phyloP scores from a whole-genome alignment of 1,140 invertebrate species.

The Ephestia elutella region DNA sequence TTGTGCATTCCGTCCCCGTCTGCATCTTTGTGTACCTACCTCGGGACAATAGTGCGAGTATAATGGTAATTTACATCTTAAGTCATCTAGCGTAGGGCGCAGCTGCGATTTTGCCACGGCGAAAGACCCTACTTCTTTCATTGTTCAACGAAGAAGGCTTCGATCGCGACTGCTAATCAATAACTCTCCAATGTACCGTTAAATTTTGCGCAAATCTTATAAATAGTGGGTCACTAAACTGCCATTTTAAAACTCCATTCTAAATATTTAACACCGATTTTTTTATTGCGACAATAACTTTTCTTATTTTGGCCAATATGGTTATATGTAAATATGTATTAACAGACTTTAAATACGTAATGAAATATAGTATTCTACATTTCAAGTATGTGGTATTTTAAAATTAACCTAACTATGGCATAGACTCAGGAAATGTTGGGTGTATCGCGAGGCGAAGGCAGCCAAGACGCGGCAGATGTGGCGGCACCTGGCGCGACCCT shows the following conservation, averaged over 20 bases:
- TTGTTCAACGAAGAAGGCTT: conserved; percentile 24
- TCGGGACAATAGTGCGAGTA: conserved; percentile 52
- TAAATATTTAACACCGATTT: not conserved
- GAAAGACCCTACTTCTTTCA: conserved; percentile 17
- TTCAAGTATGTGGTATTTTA: too few species aligned
- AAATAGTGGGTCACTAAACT: not conserved
- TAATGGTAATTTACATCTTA: conserved; percentile 74
- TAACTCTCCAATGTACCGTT: conserved; percentile 19
- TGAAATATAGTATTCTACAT: too few species aligned
- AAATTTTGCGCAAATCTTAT: conserved; percentile 12
- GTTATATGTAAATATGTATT: too few species aligned
- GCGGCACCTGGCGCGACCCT: conserved; percentile 65
- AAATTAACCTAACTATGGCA: conserved; percentile 32
- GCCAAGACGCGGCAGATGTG: conserved; percentile 68
- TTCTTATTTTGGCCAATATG: too few species aligned
- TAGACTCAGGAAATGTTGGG: conserved; percentile 33
- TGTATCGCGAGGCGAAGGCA: conserved; percentile 26
- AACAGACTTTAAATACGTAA: too few species aligned
- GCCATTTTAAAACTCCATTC: not conserved
- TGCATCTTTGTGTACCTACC: conserved; percentile 58
- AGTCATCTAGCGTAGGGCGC: conserved; percentile 61
- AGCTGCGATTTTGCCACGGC: conserved; percentile 58
- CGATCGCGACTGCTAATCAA: conserved; percentile 32
- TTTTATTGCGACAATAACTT: too few species aligned
- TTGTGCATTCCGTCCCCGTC: conserved; percentile 66